Conservation (phyloP, 2,888 invertebrate species). For the Kryphioiulus occultus region DNA sequence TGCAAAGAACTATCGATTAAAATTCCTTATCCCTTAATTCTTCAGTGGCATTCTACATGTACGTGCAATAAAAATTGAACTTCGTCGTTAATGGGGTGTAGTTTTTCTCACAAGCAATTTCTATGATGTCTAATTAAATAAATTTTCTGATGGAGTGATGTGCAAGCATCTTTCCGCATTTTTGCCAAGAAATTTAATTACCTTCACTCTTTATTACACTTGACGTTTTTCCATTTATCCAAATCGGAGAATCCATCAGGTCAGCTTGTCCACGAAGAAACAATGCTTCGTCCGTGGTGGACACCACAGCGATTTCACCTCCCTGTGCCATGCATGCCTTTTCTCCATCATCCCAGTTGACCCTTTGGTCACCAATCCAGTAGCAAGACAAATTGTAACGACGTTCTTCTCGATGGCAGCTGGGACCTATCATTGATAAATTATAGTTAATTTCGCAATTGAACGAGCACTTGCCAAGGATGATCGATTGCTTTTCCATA, state of each 20-base stretch:
- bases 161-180: no score
- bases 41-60: no score
- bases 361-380: slow-evolving; percentile 9
- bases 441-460: neutral
- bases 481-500: neutral
- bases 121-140: no score
- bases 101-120: no score
- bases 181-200: neutral
- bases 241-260: slow-evolving; percentile 24
- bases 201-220: slow-evolving; percentile 22
- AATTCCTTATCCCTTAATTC: no score
- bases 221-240: slow-evolving; percentile 44
- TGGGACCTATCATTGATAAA: slow-evolving; percentile 44
- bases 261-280: slow-evolving; percentile 27
- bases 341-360: slow-evolving; percentile 42
- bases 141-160: no score
- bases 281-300: neutral
- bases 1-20: no score
- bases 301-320: neutral
- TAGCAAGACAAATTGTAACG: slow-evolving; percentile 29
- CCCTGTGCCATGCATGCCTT: neutral
- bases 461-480: neutral
- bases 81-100: no score
- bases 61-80: no score
- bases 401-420: slow-evolving; percentile 20